These are phyloP conservation scores for Strigamia transsilvanica DNA, from an alignment of 2,888 invertebrate genomes.

Conservation along the genomic window DNA sequence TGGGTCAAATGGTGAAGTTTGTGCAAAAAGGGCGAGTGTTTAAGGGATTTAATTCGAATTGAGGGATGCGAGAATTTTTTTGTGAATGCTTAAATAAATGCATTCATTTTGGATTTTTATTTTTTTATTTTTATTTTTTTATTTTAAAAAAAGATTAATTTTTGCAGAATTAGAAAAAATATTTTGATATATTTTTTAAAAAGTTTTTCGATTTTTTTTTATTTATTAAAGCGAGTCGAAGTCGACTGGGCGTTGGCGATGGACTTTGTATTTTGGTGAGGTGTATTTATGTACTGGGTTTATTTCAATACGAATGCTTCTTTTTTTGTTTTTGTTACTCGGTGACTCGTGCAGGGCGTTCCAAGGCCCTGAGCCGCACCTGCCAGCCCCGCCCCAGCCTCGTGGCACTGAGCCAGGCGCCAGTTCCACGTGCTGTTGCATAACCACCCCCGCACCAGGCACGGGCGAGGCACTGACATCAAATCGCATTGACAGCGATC, in stretches of 20 bases:
- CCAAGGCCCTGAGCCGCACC: conserved; percentile 49
- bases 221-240: neutral
- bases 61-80: neutral
- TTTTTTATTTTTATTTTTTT: conserved; percentile 16
- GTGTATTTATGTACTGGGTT: conserved; percentile 14
- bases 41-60: conserved; percentile 3
- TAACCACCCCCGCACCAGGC: conserved; percentile 48
- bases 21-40: conserved; percentile 11
- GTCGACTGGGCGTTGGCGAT: conserved; percentile 7
- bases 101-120: no score
- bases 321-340: conserved; percentile 27
- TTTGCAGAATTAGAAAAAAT: neutral
- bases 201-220: neutral
- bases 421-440: conserved; percentile 49
- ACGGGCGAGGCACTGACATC: conserved; percentile 49
- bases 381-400: conserved; percentile 44
- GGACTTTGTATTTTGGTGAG: conserved; percentile 4
- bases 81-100: no score
- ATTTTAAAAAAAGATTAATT: neutral
- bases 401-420: conserved; percentile 46
- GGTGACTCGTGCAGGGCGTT: conserved; percentile 42
- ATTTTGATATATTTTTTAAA: neutral
- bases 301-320: conserved; percentile 5
- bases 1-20: conserved; percentile 45
- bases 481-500: conserved; percentile 4